These are phyloP conservation scores for Serripes groenlandicus DNA, from an alignment of 2,888 invertebrate species.

Conservation along the genomic window DNA sequence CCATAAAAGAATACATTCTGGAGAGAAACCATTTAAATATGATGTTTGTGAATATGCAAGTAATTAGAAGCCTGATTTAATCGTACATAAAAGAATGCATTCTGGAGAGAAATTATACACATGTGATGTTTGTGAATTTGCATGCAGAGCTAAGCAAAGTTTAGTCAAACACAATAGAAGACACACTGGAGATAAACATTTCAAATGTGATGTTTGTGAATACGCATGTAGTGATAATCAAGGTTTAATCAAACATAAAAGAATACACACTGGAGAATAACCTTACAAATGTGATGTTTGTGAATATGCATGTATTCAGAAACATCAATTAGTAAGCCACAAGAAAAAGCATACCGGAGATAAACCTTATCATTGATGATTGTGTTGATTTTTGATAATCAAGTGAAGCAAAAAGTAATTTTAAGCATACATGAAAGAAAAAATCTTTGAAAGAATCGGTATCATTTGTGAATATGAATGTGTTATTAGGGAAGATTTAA, in stretches of 20 bases:
- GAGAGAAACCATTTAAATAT: too few species aligned
- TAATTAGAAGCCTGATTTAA: background rate
- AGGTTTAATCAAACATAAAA: background rate
- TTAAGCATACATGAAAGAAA: too few species aligned
- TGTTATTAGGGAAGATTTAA: too few species aligned
- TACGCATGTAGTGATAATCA: background rate
- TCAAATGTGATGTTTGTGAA: constrained; percentile 6
- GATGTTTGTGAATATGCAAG: constrained; percentile 4
- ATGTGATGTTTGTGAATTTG: constrained; percentile 3
- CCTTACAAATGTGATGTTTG: constrained; percentile 1
- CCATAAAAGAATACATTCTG: too few species aligned
- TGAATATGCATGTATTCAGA: background rate
- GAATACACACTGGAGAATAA: constrained; percentile 4
- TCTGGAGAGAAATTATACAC: background rate
- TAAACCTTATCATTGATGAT: background rate
- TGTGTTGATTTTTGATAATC: too few species aligned
- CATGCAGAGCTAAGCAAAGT: background rate
- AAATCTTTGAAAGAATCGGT: too few species aligned
- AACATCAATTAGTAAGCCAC: background rate
- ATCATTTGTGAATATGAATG: too few species aligned
- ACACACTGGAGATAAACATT: background rate
- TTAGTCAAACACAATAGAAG: constrained; percentile 1
- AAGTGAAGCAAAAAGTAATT: too few species aligned
- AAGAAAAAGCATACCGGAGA: background rate
- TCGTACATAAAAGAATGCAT: background rate